Evolutionary conservation across 1,140 invertebrate species (phyloP).

Genomic region (Acromyrmex echinatior): DNA sequence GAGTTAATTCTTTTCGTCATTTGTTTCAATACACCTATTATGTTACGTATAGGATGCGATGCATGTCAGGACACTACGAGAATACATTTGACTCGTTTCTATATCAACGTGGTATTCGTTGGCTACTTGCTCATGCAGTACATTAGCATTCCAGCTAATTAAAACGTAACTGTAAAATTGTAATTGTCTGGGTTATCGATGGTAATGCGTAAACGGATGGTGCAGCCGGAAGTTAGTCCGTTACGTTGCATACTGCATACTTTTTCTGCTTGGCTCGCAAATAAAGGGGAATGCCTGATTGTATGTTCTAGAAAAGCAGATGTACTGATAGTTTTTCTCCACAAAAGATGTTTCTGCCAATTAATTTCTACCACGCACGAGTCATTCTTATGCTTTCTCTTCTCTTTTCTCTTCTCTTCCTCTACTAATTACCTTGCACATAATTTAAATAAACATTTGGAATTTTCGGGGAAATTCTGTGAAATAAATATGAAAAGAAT

Average conservation of each 20-base stretch:
- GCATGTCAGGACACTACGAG: conserved; percentile 64
- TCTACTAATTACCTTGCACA: not conserved
- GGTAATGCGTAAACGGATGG: conserved; percentile 43
- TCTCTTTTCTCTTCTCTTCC: not conserved
- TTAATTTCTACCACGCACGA: conserved; percentile 11
- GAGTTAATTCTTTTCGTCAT: conserved; percentile 32
- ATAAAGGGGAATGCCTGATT: conserved; percentile 66
- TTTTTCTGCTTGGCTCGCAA: conserved; percentile 69
- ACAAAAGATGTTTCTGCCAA: conserved; percentile 29
- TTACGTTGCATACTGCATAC: conserved; percentile 30
- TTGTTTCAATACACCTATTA: conserved; percentile 34
- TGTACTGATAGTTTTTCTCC: not conserved
- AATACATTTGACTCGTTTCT: conserved; percentile 52
- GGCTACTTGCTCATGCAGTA: conserved; percentile 73
- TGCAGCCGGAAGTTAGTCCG: conserved; percentile 54
- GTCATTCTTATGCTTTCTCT: not conserved
- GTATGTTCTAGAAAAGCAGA: conserved; percentile 55
- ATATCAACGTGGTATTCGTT: conserved; percentile 70
- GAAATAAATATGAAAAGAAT: not conserved
- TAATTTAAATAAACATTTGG: conserved; percentile 10
- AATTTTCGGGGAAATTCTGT: not conserved
- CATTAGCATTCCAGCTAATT: conserved; percentile 78
- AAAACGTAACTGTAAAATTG: conserved; percentile 76
- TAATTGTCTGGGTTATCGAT: conserved; percentile 64
- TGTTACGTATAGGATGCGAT: conserved; percentile 10